Evolutionary conservation across 2,797 vertebrate species (phyloP), one percentile per base, ranked within the genome.

Genomic region (Sphenopsis melanotis): DNA sequence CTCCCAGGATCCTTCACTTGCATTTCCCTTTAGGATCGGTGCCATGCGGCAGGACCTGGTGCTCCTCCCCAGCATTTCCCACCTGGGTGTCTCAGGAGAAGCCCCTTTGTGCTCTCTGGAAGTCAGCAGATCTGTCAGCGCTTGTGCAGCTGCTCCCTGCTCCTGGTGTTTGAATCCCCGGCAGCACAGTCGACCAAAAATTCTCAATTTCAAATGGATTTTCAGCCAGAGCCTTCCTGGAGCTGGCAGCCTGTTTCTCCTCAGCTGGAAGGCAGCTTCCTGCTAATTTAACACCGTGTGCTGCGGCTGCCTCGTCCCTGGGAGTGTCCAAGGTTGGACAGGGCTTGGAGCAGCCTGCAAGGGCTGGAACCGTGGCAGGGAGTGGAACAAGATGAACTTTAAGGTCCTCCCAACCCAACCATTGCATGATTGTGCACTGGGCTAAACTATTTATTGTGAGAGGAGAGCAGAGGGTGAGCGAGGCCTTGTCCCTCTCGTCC

Each of bases 1-100:
- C 90, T 94, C 94, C 80, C 88, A 94, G 91, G 82, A 88, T 65
- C 86, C 59, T 90, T 71, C 6, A 9, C 50, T 79, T 39, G 71
- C 64, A 4, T 71, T 53, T 94, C 55, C 65, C 79, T 90, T 50
- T 7, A 75, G 82, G 87, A 90, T 83, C 3, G 6, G 53, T 86
- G 91, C 75, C 85, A 71, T 69, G 65, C 60, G 41, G n/a, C 37
- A 49, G 80, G 93, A 83, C 65, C 82, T 65, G 27, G 2, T 55
- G 80, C 91, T 88, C 76, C 64, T 95, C 46, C 87, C 47, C 55
- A 11, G 79, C 57, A 9, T 55, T 70, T 41, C 15, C 49, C 76
- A 47, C 10, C 29, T 76, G 15, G 60, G 82, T 74, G 75, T 65
- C 79, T 75, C 65, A 11, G 65, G 41, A 76, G 86, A 90, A 78